phyloP scores from a whole-genome alignment of 1,140 invertebrate genomes.

The Psix sp. region DNA sequence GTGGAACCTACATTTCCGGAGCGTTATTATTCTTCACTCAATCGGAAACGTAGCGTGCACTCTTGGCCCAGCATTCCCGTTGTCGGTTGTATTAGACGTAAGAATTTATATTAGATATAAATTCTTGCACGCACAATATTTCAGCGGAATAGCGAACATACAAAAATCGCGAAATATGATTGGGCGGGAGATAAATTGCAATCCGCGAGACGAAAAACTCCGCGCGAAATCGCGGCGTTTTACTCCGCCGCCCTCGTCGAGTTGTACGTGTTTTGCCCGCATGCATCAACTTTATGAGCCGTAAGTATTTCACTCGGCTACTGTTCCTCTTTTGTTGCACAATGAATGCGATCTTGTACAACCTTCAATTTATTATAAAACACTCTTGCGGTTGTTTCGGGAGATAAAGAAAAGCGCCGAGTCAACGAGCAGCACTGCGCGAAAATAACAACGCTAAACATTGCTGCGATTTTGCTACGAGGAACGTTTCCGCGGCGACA shows the following conservation, averaged over 20 bases:
- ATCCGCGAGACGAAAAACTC: slow-evolving; percentile 14
- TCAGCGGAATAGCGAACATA: too few species aligned
- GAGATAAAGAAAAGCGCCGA: slow-evolving; percentile 36
- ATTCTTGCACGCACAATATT: too few species aligned
- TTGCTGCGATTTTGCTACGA: not conserved
- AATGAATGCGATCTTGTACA: slow-evolving; percentile 28
- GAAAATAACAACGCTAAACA: slow-evolving; percentile 18
- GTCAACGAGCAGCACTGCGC: slow-evolving; percentile 22
- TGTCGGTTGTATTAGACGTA: too few species aligned
- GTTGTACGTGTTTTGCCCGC: slow-evolving; percentile 30
- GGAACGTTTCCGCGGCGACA: too few species aligned
- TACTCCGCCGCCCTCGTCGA: slow-evolving; percentile 4
- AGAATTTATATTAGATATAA: slow-evolving; percentile 10
- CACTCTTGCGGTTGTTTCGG: slow-evolving; percentile 28
- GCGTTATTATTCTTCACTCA: not conserved
- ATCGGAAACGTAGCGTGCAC: too few species aligned
- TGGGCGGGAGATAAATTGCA: not conserved
- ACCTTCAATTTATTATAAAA: slow-evolving; percentile 52
- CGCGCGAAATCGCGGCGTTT: slow-evolving; percentile 16
- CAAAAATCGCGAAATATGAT: not conserved
- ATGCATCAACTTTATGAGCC: slow-evolving; percentile 47
- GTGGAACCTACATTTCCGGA: slow-evolving; percentile 27
- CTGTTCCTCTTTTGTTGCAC: slow-evolving; percentile 41
- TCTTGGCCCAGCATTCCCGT: too few species aligned
- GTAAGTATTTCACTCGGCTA: slow-evolving; percentile 42